A percentile compares a stretch with the other conserved stretches of the same genome.
phyloP scores from a whole-genome alignment of 2,888 invertebrate species.

The Trypoxylon attenuatum region DNA sequence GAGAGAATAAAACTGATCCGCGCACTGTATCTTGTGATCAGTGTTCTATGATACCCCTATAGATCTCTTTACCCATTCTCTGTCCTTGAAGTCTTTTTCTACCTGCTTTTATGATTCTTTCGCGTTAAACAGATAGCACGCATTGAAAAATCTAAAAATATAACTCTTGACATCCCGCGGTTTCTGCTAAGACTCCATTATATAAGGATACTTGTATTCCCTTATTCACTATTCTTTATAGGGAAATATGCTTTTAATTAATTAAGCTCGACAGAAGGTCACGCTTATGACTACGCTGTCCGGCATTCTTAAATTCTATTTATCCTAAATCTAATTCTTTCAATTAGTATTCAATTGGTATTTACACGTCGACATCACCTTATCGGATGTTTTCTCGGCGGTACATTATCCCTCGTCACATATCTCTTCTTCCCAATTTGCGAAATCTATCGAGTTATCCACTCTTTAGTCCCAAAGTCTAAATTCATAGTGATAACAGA shows the following conservation, averaged over 20 bases:
- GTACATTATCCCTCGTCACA: neutral
- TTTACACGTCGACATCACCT: neutral
- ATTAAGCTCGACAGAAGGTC: neutral
- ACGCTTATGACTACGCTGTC: neutral
- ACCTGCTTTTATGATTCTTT: no score
- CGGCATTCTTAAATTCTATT: no score
- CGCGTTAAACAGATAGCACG: no score
- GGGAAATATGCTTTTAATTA: slow-evolving; percentile 14
- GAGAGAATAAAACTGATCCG: no score
- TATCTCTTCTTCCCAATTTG: neutral
- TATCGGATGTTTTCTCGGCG: neutral
- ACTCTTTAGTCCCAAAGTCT: neutral
- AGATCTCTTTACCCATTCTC: no score
- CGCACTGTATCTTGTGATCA: no score
- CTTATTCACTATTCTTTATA: slow-evolving; percentile 6
- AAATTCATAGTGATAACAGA: neutral
- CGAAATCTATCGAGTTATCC: neutral
- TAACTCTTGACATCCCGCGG: slow-evolving; percentile 36
- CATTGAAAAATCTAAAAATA: no score
- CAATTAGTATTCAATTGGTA: no score
- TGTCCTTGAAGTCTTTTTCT: no score
- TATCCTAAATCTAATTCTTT: no score
- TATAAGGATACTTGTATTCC: slow-evolving; percentile 55
- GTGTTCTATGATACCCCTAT: no score
- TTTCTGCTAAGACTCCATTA: slow-evolving; percentile 58